phyloP scores from a whole-genome alignment of 2,113 vertebrate species.

The Jaculus jaculus region DNA sequence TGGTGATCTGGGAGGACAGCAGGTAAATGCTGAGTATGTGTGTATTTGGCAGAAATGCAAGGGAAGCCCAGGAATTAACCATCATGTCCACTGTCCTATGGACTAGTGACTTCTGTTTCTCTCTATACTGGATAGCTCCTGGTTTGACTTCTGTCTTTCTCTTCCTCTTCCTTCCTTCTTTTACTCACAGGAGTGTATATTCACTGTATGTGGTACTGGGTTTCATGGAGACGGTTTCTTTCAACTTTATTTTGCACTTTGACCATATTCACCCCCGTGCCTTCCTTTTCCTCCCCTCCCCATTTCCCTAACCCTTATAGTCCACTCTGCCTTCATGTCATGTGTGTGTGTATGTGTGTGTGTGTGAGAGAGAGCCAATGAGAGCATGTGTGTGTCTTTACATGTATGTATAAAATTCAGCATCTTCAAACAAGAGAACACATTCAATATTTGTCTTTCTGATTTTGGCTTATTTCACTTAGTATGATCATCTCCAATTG shows the following conservation, averaged over 20 bases:
- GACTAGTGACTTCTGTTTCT: neutral
- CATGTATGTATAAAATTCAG: neutral
- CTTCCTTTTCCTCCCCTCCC: neutral
- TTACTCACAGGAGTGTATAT: too few relatives aligned
- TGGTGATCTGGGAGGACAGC: too few relatives aligned
- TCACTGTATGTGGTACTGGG: too few relatives aligned
- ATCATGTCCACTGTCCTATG: neutral
- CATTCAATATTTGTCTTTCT: neutral
- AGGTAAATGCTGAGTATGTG: neutral
- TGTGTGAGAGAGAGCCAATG: too few relatives aligned
- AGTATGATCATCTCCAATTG: neutral
- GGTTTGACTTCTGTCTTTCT: neutral
- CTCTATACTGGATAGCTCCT: fast-evolving
- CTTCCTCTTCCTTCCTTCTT: fast-evolving
- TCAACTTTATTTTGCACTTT: too few relatives aligned
- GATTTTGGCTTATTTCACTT: neutral
- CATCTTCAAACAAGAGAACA: too few relatives aligned
- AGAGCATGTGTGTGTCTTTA: neutral
- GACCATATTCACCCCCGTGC: too few relatives aligned
- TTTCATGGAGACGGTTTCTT: too few relatives aligned
- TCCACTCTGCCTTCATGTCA: neutral
- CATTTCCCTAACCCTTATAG: too few relatives aligned
- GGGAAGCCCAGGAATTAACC: neutral
- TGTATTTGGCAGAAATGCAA: neutral
- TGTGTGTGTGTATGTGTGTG: neutral